phyloP scores from a whole-genome alignment of 2,797 vertebrate genomes.

The Tapirus indicus region DNA sequence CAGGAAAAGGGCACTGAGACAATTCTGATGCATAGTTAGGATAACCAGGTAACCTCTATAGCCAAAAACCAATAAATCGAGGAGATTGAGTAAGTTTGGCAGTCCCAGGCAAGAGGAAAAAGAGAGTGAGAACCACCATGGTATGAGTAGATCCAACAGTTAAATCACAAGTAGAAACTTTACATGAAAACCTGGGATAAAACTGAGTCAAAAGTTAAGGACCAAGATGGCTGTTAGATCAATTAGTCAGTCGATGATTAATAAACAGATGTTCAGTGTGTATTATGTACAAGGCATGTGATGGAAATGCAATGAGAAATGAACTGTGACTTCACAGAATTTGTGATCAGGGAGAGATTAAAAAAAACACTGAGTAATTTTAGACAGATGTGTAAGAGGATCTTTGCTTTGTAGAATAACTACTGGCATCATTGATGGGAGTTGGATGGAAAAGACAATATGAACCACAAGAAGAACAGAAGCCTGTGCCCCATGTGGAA shows the following conservation, averaged over 20 bases:
- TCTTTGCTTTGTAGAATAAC: neutral
- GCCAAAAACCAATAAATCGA: neutral
- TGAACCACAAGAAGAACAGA: neutral
- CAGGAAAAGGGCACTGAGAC: neutral
- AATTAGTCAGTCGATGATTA: neutral
- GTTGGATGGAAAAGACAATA: neutral
- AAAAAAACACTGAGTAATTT: neutral
- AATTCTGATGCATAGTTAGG: neutral
- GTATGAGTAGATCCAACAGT: neutral
- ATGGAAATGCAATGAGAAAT: neutral
- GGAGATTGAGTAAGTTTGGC: neutral
- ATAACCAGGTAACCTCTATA: neutral
- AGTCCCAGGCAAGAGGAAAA: neutral
- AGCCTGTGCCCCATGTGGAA: fast-evolving
- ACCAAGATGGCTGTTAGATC: neutral
- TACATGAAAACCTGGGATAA: neutral
- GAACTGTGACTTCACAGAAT: neutral
- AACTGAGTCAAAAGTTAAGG: neutral
- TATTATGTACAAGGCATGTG: neutral
- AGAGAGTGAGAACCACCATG: neutral
- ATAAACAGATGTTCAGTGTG: neutral
- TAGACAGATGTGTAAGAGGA: neutral
- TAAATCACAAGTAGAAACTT: neutral
- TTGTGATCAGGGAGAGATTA: neutral
- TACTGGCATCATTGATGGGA: neutral